Evolutionary conservation across 2,888 invertebrate genomes (phyloP).

Genomic region (Amiota communis): DNA sequence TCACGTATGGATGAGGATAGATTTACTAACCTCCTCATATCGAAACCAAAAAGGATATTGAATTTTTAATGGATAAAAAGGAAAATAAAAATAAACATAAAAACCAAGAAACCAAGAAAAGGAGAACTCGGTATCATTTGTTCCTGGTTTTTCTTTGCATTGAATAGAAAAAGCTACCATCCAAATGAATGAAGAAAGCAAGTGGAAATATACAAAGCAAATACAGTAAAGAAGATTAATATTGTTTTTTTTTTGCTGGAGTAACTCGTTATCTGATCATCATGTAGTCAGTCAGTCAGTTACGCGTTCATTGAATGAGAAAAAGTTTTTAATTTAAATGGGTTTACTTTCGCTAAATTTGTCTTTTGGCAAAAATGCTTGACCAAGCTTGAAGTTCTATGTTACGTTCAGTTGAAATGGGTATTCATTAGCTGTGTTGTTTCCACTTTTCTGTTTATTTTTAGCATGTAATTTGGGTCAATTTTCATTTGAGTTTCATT

Average conservation of each 20-base stretch:
- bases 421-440: neutral
- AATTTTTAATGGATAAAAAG: slow-evolving; percentile 18
- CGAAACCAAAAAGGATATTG: slow-evolving; percentile 7
- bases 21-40: neutral
- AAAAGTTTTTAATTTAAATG: slow-evolving; percentile 3
- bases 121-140: too few species aligned
- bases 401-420: neutral
- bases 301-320: too few species aligned
- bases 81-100: neutral
- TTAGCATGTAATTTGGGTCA: neutral
- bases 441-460: neutral
- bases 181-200: too few species aligned
- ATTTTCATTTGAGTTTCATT: too few species aligned
- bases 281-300: too few species aligned
- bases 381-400: neutral
- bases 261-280: too few species aligned
- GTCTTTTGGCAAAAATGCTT: neutral
- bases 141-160: too few species aligned
- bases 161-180: too few species aligned
- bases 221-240: too few species aligned
- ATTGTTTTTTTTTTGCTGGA: too few species aligned
- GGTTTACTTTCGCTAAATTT: neutral
- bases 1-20: neutral
- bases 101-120: neutral
- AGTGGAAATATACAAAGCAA: too few species aligned